phyloP scores from a whole-genome alignment of 2,888 invertebrate species.

The Rapana venosa region DNA sequence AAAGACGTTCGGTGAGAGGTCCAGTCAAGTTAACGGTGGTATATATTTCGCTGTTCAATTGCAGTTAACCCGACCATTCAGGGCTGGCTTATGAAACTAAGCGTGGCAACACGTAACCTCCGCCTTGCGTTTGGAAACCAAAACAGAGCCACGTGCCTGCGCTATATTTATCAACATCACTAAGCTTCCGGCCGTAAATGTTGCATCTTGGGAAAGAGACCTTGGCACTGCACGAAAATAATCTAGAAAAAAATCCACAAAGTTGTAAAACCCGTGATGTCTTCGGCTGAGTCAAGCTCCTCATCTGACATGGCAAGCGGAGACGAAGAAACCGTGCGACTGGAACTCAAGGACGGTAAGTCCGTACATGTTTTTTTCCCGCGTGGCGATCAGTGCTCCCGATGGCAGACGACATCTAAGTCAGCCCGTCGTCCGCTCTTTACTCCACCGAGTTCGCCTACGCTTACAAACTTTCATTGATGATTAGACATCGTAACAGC shows the following conservation, averaged over 20 bases:
- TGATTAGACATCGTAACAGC: not conserved
- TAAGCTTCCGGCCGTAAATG: conserved; percentile 55
- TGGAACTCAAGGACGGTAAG: conserved; percentile 67
- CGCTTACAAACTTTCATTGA: conserved; percentile 28
- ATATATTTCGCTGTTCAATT: too few relatives aligned
- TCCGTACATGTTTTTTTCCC: not conserved
- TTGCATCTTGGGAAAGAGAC: conserved; percentile 63
- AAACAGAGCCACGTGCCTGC: conserved; percentile 66
- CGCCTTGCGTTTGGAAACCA: conserved; percentile 45
- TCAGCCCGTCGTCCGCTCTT: conserved; percentile 28
- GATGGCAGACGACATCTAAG: conserved; percentile 23
- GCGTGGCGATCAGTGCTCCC: not conserved
- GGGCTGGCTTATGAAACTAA: not conserved
- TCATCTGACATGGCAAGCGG: conserved; percentile 52
- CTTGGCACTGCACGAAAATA: conserved; percentile 49
- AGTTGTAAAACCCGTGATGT: conserved; percentile 52
- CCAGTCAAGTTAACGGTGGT: too few relatives aligned
- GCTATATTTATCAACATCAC: conserved; percentile 59
- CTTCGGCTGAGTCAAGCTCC: conserved; percentile 57
- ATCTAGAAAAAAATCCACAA: conserved; percentile 39
- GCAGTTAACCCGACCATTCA: too few relatives aligned
- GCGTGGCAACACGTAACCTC: not conserved
- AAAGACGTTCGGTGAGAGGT: too few relatives aligned
- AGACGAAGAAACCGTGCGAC: conserved; percentile 59
- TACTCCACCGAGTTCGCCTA: not conserved